These are phyloP conservation scores for Nothobranchius furzeri DNA, from an alignment of 2,113 vertebrate genomes.

Conservation along the genomic window DNA sequence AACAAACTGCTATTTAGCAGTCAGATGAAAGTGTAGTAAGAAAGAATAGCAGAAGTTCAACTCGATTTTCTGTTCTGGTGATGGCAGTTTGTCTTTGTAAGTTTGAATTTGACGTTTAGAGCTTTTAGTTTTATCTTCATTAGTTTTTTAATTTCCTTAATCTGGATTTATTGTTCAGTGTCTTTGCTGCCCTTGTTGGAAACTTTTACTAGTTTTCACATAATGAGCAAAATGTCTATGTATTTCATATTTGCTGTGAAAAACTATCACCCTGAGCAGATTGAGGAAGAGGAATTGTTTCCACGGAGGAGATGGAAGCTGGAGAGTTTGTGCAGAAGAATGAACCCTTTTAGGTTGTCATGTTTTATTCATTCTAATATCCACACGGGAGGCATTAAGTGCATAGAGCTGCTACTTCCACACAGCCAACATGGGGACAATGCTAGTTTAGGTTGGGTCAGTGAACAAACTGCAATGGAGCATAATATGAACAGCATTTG, in stretches of 20 bases:
- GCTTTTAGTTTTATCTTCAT: slow-evolving; percentile 19
- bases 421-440: slow-evolving; percentile 36
- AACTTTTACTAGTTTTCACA: neutral
- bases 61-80: neutral
- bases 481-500: slow-evolving; percentile 25
- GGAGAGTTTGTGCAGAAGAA: slow-evolving; percentile 26
- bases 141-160: neutral
- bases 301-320: neutral
- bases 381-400: slow-evolving; percentile 46
- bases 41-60: neutral
- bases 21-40: slow-evolving; percentile 2
- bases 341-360: slow-evolving; percentile 36
- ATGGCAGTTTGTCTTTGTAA: neutral
- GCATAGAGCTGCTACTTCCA: slow-evolving; percentile 36
- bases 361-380: slow-evolving; percentile 68
- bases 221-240: neutral
- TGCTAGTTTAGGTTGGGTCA: slow-evolving; percentile 56
- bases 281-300: neutral
- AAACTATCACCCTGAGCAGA: neutral
- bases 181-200: neutral
- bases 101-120: slow-evolving; percentile 1
- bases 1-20: slow-evolving; percentile 21
- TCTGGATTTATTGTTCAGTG: neutral
- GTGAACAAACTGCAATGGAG: slow-evolving; percentile 38
- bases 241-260: slow-evolving; percentile 1